phyloP scores from a whole-genome alignment of 2,888 invertebrate species.

The Fabriciana adippe region DNA sequence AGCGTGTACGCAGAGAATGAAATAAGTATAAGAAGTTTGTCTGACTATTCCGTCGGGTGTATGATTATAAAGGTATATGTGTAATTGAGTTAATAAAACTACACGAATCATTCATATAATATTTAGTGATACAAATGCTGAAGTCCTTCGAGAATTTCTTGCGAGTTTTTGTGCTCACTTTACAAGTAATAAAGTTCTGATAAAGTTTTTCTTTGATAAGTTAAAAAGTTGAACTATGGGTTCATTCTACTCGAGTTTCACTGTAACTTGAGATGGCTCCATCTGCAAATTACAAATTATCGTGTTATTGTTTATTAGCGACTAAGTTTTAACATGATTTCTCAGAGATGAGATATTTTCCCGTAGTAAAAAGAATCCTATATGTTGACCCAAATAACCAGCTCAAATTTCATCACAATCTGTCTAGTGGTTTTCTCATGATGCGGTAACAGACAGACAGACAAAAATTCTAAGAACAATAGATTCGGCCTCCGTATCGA shows the following conservation, averaged over 20 bases:
- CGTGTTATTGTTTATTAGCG: not conserved
- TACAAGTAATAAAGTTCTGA: constrained; percentile 13
- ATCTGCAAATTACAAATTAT: constrained; percentile 7
- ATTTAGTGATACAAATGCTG: constrained; percentile 13
- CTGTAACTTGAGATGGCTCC: constrained; percentile 11
- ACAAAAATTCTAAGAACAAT: too few relatives aligned
- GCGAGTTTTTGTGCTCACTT: constrained; percentile 10
- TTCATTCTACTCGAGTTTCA: constrained; percentile 6
- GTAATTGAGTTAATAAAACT: not conserved
- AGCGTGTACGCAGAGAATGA: too few relatives aligned
- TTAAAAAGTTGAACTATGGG: constrained; percentile 23
- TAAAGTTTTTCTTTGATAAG: constrained; percentile 25
- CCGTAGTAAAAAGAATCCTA: too few relatives aligned
- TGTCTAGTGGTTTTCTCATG: too few relatives aligned
- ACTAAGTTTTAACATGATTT: too few relatives aligned
- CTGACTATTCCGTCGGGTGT: too few relatives aligned
- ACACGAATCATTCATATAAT: constrained; percentile 1
- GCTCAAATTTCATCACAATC: too few relatives aligned
- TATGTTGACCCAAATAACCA: too few relatives aligned
- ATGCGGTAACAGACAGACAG: too few relatives aligned
- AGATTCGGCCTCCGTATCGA: too few relatives aligned
- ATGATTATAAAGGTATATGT: not conserved
- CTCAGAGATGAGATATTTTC: too few relatives aligned
- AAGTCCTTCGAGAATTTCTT: constrained; percentile 6
- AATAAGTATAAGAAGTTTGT: too few relatives aligned